phyloP scores from a whole-genome alignment of 2,797 vertebrate species.

The Choloepus didactylus region DNA sequence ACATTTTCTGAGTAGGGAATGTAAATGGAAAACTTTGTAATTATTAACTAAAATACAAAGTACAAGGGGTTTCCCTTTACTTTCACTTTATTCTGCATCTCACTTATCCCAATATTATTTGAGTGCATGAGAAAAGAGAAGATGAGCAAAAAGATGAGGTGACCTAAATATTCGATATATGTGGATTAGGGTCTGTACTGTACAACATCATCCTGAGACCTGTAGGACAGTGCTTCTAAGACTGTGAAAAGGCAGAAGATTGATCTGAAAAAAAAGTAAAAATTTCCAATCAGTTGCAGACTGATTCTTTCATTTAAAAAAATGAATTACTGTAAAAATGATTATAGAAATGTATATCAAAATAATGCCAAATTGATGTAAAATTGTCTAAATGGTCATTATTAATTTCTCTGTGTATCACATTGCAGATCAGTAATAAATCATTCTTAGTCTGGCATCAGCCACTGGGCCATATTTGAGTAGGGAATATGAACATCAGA shows the following conservation, averaged over 20 bases:
- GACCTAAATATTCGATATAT: background rate
- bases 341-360: background rate
- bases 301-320: background rate
- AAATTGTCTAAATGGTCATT: background rate
- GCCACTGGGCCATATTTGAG: background rate
- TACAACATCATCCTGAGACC: background rate
- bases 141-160: background rate
- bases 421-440: background rate
- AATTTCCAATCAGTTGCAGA: background rate
- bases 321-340: background rate
- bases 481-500: background rate
- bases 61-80: background rate
- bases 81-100: background rate
- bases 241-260: background rate
- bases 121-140: background rate
- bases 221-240: background rate
- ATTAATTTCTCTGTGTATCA: background rate
- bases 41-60: constrained; percentile 54
- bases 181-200: rapidly evolving
- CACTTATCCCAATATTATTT: background rate
- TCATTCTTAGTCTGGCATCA: background rate
- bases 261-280: no score
- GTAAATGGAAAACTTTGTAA: constrained; percentile 19
- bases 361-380: background rate
- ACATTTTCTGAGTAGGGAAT: background rate